Evolutionary conservation across 2,888 invertebrate species (phyloP), one percentile per base, ranked within the genome.

Genomic region (Hydrotaea cyrtoneurina): DNA sequence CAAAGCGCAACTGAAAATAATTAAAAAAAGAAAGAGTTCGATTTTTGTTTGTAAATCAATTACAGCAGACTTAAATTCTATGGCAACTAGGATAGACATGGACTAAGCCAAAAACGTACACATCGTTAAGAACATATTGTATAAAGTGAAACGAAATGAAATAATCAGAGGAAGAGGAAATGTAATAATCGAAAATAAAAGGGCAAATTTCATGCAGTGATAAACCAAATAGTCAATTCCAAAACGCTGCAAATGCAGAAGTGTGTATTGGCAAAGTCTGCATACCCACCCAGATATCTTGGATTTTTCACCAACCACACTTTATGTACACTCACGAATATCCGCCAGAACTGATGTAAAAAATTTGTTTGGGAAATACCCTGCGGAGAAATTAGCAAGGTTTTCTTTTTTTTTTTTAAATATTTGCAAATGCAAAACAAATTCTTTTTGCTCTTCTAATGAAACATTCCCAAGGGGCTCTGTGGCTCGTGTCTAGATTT

Each of bases 31-130:
- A 50, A 50, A 15, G 4, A 50, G 2, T n/a, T n/a, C n/a, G n/a
- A n/a, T n/a, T n/a, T n/a, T n/a, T 50, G 50, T n/a, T 50, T 71
- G 57, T 19, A 71, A 80, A 80, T 81, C 72, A 73, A 81, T 81
- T 80, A 64, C 23, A 53, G 64, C 11, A 39, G 55, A 15, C 21
- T 77, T 77, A 43, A 80, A 81, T 72, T 39, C 72, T 57, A 72
- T 76, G 75, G 62, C 62, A 71, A 80, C 76, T 21, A 43, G n/a
- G 36, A 53, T n/a, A n/a, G 7, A 39, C 39, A 43, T 39, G 43
- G n/a, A 39, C 36, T 53, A 72, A 39, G 36, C 39, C 57, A 72
- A 72, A 39, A 55, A 21, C 39, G 39, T 31, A 31, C 31, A 31
- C 39, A 39, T 39, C 39, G 13, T 39, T 39, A 39, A 23, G 39